Evolutionary conservation across 2,888 invertebrate species (phyloP), one percentile per base, ranked within the genome.

Genomic region (Noctua janthe): DNA sequence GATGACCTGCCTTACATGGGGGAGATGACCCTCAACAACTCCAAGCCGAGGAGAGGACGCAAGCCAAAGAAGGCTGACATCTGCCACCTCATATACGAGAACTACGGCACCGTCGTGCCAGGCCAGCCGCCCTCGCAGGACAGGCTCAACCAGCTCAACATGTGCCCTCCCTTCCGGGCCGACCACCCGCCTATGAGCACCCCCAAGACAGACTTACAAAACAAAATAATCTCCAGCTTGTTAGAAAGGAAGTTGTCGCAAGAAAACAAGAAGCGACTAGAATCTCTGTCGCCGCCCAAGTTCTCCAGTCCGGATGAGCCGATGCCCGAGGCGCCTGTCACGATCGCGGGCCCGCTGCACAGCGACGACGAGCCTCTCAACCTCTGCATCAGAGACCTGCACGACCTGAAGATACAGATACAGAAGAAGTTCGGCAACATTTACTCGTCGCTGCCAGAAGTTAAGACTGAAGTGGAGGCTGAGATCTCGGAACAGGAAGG

Each of bases 51-150:
- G 62, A 97, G 99, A 83, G 99, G 99, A 0, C 97, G 99, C 35
- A 99, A 99, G 92, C 99, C 99, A 0, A 99, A 99, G 93, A 99
- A 99, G 94, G 99, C 99, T 0, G 99, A 99, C 92, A 99, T 99
- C 87, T 99, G 99, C 88, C 99, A 99, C 92, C 96, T 99, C 69
- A 99, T 99, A 88, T 99, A 99, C 92, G 99, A 99, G 93, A 99
- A 99, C 94, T 99, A 99, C 92, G 99, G 99, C 6, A 99, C 98
- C 0, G 98, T 99, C 23, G 97, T 98, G 74, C 98, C 98, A 0
- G 98, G 98, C 0, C 98, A 98, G 15, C 98, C 98, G 0, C 97
- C 96, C 56, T 97, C 91, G 0, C 96, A 97, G 76, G 97, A 97
- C 64, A 97, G 97, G 66, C 84, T 93, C n/a, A 91, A 90, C 74